These are phyloP conservation scores for Cheirogaleus major DNA, from an alignment of 2,797 vertebrate genomes.

Conservation along the genomic window DNA sequence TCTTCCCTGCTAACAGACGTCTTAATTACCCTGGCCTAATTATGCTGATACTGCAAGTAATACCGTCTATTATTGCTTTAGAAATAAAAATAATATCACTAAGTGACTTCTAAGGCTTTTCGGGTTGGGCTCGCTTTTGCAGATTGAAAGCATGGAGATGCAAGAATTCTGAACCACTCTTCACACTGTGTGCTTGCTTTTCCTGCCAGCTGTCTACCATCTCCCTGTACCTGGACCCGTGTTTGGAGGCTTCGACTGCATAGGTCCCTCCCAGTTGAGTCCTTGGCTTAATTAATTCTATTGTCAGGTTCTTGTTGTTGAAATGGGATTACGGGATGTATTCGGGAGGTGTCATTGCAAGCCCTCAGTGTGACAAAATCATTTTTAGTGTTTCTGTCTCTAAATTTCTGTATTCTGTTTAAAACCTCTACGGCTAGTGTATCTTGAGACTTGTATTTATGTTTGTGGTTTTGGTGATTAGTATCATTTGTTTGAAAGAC, in stretches of 20 bases:
- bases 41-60: not conserved
- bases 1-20: not conserved
- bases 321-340: no score
- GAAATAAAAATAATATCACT: not conserved
- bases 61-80: not conserved
- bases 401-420: not conserved
- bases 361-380: not conserved
- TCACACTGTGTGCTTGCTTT: fast-evolving
- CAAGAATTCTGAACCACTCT: not conserved
- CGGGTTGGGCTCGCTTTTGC: not conserved
- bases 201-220: fast-evolving
- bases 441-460: not conserved
- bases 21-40: not conserved
- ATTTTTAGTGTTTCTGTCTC: not conserved
- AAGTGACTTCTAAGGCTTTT: not conserved
- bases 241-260: fast-evolving
- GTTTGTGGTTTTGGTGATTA: not conserved
- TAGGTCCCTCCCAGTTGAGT: fast-evolving
- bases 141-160: not conserved
- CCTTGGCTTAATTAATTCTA: not conserved
- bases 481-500: not conserved
- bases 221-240: fast-evolving
- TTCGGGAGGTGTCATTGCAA: not conserved
- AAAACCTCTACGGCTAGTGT: no score
- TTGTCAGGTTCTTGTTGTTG: not conserved